Conservation (phyloP, 2,797 vertebrate species). For the Crossoptilon crossoptilon region DNA sequence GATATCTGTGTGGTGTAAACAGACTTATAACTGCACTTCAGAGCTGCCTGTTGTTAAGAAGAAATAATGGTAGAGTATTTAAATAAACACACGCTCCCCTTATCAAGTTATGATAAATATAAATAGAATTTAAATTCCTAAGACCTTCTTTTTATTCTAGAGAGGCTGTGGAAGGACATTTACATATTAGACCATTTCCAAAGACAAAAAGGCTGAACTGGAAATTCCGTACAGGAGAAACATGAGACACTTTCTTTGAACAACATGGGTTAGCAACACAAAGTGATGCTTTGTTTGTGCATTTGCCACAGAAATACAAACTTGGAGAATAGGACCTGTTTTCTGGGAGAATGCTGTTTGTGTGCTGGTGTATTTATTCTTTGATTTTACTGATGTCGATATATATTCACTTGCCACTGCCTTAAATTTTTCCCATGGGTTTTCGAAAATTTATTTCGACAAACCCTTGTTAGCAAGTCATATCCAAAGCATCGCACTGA, state of each 20-base stretch:
- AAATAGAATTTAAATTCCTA: conserved; percentile 71
- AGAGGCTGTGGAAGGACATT: conserved; percentile 26
- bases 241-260: background rate
- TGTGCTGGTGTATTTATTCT: background rate
- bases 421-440: background rate
- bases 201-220: conserved; percentile 48
- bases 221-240: conserved; percentile 42
- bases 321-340: background rate
- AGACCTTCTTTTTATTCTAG: conserved; percentile 48
- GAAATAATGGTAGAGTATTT: conserved; percentile 75
- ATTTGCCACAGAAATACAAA: conserved; percentile 20
- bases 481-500: conserved; percentile 1
- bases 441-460: conserved; percentile 17
- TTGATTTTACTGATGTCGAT: background rate
- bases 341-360: background rate
- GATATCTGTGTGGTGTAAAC: conserved; percentile 97
- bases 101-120: conserved; percentile 76
- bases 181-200: conserved; percentile 32
- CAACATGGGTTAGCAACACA: background rate
- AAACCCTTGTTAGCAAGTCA: background rate
- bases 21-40: conserved; percentile 88
- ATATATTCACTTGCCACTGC: background rate
- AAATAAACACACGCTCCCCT: conserved; percentile 72
- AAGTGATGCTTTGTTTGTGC: background rate
- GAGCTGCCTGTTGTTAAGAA: conserved; percentile 82